Evolutionary conservation across 1,140 invertebrate species (phyloP).

Genomic region (Macrotrachela quadricornifera): DNA sequence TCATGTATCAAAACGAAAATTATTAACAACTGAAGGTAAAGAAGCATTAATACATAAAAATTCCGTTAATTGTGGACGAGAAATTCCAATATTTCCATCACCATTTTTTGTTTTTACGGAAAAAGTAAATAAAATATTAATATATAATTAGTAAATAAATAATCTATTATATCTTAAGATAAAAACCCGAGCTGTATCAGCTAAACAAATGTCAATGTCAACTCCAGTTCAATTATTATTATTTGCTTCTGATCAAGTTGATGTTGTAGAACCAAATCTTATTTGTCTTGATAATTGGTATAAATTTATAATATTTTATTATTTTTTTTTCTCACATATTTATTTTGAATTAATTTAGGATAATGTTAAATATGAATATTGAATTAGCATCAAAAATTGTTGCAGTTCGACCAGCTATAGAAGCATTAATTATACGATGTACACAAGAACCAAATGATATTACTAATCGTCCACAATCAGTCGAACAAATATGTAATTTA

Average conservation of each 20-base stretch:
- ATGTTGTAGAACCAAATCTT: background rate
- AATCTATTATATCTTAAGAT: constrained; percentile 36
- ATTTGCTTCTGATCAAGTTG: constrained; percentile 42
- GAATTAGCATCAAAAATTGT: constrained; percentile 53
- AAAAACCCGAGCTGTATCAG: constrained; percentile 75
- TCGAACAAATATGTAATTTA: constrained; percentile 18
- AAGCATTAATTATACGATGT: constrained; percentile 54
- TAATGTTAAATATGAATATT: constrained; percentile 65
- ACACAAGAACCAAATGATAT: constrained; percentile 49
- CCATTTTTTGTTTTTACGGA: constrained; percentile 94
- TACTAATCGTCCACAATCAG: constrained; percentile 14
- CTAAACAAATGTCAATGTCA: constrained; percentile 91
- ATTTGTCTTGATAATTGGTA: too few species aligned
- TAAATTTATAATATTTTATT: too few species aligned
- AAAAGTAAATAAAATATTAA: constrained; percentile 39
- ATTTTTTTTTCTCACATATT: constrained; percentile 2
- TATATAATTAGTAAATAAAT: too few species aligned
- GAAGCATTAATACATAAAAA: constrained; percentile 81
- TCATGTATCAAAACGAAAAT: constrained; percentile 82
- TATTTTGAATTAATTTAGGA: too few species aligned
- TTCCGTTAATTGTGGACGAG: constrained; percentile 70
- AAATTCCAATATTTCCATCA: constrained; percentile 56
- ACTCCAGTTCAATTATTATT: constrained; percentile 72
- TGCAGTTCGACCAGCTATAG: constrained; percentile 61
- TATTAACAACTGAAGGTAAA: constrained; percentile 79